Evolutionary conservation across 2,797 vertebrate species (phyloP).

Genomic region (Garrulus glandarius): DNA sequence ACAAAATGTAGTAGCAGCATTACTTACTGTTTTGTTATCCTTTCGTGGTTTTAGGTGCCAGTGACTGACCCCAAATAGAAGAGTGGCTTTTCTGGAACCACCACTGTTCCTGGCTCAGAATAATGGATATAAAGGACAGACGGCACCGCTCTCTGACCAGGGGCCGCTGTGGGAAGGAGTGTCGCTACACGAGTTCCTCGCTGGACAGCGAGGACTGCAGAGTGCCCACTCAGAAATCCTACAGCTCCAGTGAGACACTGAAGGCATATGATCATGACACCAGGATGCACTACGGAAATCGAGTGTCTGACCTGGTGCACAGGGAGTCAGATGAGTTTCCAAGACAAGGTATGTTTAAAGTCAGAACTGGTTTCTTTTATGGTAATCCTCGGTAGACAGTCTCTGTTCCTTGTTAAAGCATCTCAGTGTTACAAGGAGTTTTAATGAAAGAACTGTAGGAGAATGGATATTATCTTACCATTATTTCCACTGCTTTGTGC

Average conservation of each 20-base stretch:
- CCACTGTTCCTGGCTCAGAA: not conserved
- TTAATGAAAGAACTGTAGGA: not conserved
- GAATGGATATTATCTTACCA: not conserved
- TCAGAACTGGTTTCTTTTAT: not conserved
- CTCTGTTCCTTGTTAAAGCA: not conserved
- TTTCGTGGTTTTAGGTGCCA: conserved; percentile 56
- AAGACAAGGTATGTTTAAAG: conserved; percentile 85
- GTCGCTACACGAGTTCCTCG: conserved; percentile 90
- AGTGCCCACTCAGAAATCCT: conserved; percentile 96
- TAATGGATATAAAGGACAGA: conserved; percentile 94
- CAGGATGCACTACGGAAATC: conserved; percentile 91
- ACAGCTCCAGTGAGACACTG: conserved; percentile 96
- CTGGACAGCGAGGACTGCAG: conserved; percentile 91
- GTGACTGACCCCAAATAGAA: not conserved
- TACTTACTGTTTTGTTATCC: not conserved
- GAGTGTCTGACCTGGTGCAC: conserved; percentile 92
- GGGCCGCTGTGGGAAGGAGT: conserved; percentile 88
- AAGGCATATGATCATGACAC: conserved; percentile 96
- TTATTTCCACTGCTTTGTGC: not conserved
- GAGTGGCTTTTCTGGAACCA: not conserved
- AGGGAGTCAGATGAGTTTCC: conserved; percentile 95
- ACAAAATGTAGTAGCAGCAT: not conserved
- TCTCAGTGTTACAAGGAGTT: not conserved
- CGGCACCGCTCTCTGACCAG: conserved; percentile 91
- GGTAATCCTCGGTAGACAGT: rapidly evolving